Percentiles rank a stretch among this genome's conserved stretches.
These are phyloP conservation scores for Drosophila littoralis DNA, from an alignment of 1,140 invertebrate genomes.

Conservation along the genomic window DNA sequence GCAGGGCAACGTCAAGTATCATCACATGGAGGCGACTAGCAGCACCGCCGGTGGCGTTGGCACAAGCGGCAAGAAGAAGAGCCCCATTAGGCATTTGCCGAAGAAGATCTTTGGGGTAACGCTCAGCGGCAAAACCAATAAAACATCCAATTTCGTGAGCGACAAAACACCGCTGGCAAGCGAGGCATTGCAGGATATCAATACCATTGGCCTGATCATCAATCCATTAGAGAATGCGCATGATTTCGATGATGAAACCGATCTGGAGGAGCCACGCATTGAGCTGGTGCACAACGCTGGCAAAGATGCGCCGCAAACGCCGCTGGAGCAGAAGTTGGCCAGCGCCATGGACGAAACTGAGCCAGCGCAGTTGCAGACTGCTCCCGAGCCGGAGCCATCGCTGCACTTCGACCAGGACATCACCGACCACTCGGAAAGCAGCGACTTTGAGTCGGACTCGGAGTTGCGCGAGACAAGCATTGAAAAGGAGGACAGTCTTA, in stretches of 20 bases:
- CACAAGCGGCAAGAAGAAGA: constrained; percentile 68
- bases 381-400: constrained; percentile 35
- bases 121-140: constrained; percentile 79
- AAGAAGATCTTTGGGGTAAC: constrained; percentile 85
- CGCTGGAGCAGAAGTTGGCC: constrained; percentile 63
- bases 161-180: constrained; percentile 58
- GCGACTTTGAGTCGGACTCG: constrained; percentile 79
- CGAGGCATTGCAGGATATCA: constrained; percentile 63
- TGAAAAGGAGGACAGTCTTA: constrained; percentile 81
- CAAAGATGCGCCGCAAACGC: constrained; percentile 54
- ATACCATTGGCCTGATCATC: constrained; percentile 85
- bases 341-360: constrained; percentile 72
- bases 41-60: constrained; percentile 38
- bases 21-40: constrained; percentile 86
- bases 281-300: constrained; percentile 46
- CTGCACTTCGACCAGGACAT: constrained; percentile 70
- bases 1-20: constrained; percentile 94
- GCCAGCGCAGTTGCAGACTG: neutral
- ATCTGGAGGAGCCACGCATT: constrained; percentile 68
- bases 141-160: constrained; percentile 80
- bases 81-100: constrained; percentile 78
- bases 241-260: constrained; percentile 80
- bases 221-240: constrained; percentile 85
- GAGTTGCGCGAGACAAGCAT: constrained; percentile 76
- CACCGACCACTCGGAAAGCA: constrained; percentile 80